Evolutionary conservation across 2,888 invertebrate genomes (phyloP), one percentile per base, ranked within the genome.

Genomic region (Noctua janthe): DNA sequence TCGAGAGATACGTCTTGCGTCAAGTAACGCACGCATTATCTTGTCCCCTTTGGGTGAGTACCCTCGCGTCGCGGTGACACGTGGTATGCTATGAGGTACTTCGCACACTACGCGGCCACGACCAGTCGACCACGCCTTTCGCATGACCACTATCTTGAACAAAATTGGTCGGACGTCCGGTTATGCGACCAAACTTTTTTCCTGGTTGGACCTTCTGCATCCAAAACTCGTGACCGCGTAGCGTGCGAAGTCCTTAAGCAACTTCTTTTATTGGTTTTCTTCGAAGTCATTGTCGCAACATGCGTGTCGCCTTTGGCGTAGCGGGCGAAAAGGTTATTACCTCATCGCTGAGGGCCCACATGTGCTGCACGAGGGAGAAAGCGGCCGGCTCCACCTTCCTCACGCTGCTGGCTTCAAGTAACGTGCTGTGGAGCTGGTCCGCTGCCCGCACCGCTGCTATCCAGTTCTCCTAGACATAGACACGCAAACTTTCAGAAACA

Each of bases 261-360:
- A 64, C 3, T 35, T 35, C 17, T 64, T 3, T 29, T 29, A 62
- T 15, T 62, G 29, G 13, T 39, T 66, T 66, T 66, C 35, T 64
- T 35, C 10, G 35, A 1, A 64, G 64, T 17, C 7, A 23, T 11
- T 35, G 20, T 20, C 66, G 20, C 66, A 66, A 66, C 35, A 10
- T 64, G 7, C 23, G 10, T 59, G 59, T 23, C n/a, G n/a, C n/a
- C 59, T 59, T n/a, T 59, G n/a, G n/a, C 13, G 59, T 13, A 23
- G 11, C 11, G 20, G 39, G 11, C 20, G 20, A 17, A 39, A 66
- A 23, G 1, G 47, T 47, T 6, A 47, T 69, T 89, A 97, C 97
- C 90, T 96, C 94, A 72, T 97, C 96, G 84, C 96, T 95, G 2
- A 97, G 93, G 7, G 97, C 96, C 95, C 96, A 97, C 97, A 97